These are phyloP conservation scores for Brachymystax lenok DNA, from an alignment of 2,797 vertebrate genomes.

Conservation along the genomic window DNA sequence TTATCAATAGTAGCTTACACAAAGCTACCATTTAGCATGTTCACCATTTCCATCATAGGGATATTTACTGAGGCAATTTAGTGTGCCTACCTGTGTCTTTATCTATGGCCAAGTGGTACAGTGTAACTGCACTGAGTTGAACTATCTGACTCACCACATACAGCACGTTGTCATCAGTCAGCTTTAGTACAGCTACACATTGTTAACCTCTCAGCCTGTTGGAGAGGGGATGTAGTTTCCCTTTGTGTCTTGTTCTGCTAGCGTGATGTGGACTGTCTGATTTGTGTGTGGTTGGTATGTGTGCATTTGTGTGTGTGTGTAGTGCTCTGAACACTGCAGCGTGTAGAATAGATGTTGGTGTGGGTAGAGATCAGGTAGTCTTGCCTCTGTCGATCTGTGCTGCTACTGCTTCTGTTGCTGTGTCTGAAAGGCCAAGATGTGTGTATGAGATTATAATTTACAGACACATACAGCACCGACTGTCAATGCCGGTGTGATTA, in stretches of 20 bases:
- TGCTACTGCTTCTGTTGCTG: not conserved
- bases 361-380: not conserved
- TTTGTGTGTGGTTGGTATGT: not conserved
- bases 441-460: not conserved
- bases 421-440: slow-evolving; percentile 5
- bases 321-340: not conserved
- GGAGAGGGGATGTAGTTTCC: not conserved
- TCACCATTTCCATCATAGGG: not conserved
- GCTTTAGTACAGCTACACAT: slow-evolving; percentile 5
- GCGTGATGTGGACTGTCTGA: too few relatives aligned
- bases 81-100: slow-evolving; percentile 25
- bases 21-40: not conserved
- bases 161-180: slow-evolving; percentile 31
- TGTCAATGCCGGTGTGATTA: too few relatives aligned
- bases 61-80: slow-evolving; percentile 42
- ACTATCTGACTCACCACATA: slow-evolving; percentile 26
- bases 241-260: not conserved
- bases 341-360: not conserved
- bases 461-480: not conserved
- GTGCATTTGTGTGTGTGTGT: not conserved
- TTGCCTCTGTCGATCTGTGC: slow-evolving; percentile 1
- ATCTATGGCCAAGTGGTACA: slow-evolving; percentile 28
- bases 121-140: not conserved
- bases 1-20: not conserved
- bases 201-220: not conserved